These are phyloP conservation scores for Picathartes gymnocephalus DNA, from an alignment of 2,113 vertebrate species.

Conservation along the genomic window DNA sequence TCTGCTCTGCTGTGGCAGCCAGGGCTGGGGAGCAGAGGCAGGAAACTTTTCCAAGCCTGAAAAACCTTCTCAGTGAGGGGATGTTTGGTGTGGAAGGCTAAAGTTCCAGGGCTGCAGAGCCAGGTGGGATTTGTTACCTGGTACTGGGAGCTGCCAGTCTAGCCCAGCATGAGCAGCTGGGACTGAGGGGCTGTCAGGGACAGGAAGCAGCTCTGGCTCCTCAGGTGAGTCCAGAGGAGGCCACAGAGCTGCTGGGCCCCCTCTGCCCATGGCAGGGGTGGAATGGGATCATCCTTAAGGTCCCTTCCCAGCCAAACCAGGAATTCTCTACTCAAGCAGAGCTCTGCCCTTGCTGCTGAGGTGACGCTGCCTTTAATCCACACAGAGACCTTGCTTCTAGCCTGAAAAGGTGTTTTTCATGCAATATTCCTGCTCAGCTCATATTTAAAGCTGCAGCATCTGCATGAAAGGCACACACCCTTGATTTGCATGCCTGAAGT, in stretches of 20 bases:
- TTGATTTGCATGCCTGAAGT: neutral
- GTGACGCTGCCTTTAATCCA: neutral
- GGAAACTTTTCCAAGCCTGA: neutral
- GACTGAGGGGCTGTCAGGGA: neutral
- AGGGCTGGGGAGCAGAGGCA: neutral
- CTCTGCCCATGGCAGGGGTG: neutral
- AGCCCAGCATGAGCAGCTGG: neutral
- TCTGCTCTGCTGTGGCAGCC: neutral
- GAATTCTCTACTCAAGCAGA: neutral
- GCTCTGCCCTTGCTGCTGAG: neutral
- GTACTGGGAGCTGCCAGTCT: neutral
- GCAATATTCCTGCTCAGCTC: neutral
- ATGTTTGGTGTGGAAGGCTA: neutral
- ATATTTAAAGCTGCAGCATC: neutral
- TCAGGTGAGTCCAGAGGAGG: neutral
- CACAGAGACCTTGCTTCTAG: neutral
- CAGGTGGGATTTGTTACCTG: neutral
- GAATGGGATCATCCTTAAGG: neutral
- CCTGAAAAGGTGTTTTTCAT: neutral
- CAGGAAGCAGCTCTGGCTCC: neutral
- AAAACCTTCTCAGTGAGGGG: rapidly evolving
- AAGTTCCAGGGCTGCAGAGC: neutral
- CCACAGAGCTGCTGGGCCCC: neutral
- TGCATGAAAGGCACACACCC: neutral
- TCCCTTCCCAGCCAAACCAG: neutral